phyloP scores from a whole-genome alignment of 2,113 vertebrate species.

The Tonatia bakeri region DNA sequence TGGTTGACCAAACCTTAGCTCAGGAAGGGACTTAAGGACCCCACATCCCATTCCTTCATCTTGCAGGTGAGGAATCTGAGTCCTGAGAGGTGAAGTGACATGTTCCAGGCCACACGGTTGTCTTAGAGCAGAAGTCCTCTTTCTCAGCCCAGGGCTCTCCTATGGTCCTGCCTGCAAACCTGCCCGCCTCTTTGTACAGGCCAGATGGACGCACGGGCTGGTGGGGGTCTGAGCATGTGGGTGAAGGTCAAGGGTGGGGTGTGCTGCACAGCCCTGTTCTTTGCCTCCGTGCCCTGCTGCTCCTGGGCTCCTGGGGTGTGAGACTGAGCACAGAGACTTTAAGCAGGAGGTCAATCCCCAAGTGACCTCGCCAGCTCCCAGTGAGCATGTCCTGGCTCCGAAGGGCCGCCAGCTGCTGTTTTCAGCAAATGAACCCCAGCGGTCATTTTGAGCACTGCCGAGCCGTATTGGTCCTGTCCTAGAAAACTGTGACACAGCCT shows the following conservation, averaged over 20 bases:
- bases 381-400: neutral
- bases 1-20: neutral
- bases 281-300: neutral
- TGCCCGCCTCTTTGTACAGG: neutral
- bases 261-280: neutral
- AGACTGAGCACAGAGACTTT: neutral
- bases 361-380: neutral
- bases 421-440: neutral
- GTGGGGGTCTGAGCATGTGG: neutral
- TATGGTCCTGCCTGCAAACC: too few species aligned
- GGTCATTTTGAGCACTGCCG: neutral
- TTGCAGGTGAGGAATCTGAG: neutral
- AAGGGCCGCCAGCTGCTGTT: too few species aligned
- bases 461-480: neutral
- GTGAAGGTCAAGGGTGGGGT: neutral
- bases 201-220: neutral
- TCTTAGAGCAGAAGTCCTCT: neutral
- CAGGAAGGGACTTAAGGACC: neutral
- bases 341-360: neutral
- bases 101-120: neutral
- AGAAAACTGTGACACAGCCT: neutral
- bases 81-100: neutral
- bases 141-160: neutral
- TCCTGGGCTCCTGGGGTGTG: neutral
- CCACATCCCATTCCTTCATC: neutral